A percentile compares a stretch with the other conserved stretches of the same genome.
Evolutionary conservation across 2,797 vertebrate genomes (phyloP).

Genomic region (Danionella dracula): DNA sequence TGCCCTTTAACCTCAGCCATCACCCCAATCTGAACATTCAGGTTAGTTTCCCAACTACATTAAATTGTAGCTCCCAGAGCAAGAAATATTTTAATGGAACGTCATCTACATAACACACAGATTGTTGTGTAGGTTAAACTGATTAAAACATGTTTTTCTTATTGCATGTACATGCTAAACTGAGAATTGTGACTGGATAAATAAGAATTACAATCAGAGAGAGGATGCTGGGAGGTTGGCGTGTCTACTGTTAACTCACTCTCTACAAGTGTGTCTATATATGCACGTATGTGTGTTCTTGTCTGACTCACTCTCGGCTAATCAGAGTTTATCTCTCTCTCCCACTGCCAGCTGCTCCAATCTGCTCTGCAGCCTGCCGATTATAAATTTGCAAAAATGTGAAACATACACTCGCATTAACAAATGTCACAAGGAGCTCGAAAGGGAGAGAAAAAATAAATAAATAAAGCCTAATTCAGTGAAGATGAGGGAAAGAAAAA

Average conservation of each 20-base stretch:
- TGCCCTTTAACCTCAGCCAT: background rate
- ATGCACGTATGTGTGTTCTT: conserved; percentile 10
- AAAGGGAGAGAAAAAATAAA: conserved; percentile 8
- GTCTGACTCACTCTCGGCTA: conserved; percentile 35
- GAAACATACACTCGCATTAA: conserved; percentile 39
- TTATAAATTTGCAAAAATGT: conserved; percentile 39
- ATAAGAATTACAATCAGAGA: background rate
- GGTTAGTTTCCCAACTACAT: too few species aligned
- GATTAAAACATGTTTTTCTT: too few species aligned
- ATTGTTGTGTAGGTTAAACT: too few species aligned
- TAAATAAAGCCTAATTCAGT: background rate
- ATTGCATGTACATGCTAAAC: too few species aligned
- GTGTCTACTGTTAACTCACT: conserved; percentile 15
- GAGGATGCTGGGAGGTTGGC: background rate
- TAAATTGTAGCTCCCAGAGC: too few species aligned
- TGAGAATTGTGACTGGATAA: background rate
- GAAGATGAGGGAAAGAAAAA: background rate
- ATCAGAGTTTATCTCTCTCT: conserved; percentile 44
- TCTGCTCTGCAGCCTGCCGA: conserved; percentile 35
- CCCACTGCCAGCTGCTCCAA: conserved; percentile 39
- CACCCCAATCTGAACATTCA: too few species aligned
- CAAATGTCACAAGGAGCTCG: conserved; percentile 33
- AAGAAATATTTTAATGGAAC: background rate
- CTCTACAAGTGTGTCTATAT: conserved; percentile 8
- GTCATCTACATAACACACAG: too few species aligned